Conservation (phyloP, 2,888 invertebrate species). For the Odontocerum albicorne region DNA sequence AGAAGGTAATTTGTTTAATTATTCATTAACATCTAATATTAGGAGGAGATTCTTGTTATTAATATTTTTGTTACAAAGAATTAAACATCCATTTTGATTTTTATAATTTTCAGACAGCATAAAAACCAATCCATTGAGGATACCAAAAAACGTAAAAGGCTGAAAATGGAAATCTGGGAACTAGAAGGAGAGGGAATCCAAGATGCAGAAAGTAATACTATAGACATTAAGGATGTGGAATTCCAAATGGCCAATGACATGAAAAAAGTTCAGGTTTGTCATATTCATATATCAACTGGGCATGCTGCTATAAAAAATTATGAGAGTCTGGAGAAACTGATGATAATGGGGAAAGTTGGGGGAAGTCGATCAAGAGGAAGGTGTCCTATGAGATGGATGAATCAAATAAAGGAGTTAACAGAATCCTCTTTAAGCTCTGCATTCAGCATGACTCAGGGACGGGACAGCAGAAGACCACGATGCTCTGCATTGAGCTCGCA, state of each 20-base stretch:
- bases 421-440: no score
- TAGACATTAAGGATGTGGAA: slow-evolving; percentile 85
- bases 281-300: no score
- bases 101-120: slow-evolving; percentile 55
- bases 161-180: slow-evolving; percentile 72
- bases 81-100: neutral
- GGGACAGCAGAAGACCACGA: no score
- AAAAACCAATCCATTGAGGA: slow-evolving; percentile 64
- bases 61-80: neutral
- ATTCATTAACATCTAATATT: neutral
- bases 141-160: slow-evolving; percentile 70
- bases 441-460: no score
- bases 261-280: slow-evolving; percentile 70
- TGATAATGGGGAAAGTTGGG: no score
- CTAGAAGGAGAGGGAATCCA: slow-evolving; percentile 64
- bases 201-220: slow-evolving; percentile 51
- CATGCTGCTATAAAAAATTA: no score
- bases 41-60: neutral
- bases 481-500: no score
- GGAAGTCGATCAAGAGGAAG: no score
- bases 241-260: slow-evolving; percentile 81
- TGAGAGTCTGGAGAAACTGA: no score
- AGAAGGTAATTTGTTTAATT: slow-evolving; percentile 53
- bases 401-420: no score
- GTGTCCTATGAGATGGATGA: no score